phyloP scores from a whole-genome alignment of 2,888 invertebrate species.

The Diachrysia chrysitis region DNA sequence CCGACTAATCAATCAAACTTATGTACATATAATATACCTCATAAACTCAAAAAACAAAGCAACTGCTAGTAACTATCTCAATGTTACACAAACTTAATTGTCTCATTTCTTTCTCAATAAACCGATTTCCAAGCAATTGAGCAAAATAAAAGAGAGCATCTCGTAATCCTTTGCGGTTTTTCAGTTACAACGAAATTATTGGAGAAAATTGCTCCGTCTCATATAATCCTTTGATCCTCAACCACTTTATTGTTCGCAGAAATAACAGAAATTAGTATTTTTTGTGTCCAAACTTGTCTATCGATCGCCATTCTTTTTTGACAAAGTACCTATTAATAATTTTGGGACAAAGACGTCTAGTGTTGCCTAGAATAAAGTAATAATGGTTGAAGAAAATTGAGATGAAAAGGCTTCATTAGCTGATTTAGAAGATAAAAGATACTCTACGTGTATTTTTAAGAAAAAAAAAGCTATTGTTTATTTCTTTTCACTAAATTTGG shows the following conservation, averaged over 20 bases:
- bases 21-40: background rate
- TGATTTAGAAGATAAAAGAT: background rate
- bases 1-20: background rate
- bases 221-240: conserved; percentile 47
- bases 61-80: conserved; percentile 1
- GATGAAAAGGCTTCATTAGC: conserved; percentile 3
- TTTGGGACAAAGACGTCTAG: conserved; percentile 12
- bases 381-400: background rate
- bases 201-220: conserved; percentile 29
- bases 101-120: conserved; percentile 36
- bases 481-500: background rate
- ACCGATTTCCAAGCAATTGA: conserved; percentile 45
- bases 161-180: conserved; percentile 25
- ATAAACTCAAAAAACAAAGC: background rate
- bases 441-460: background rate
- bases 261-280: conserved; percentile 35
- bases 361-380: background rate
- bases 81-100: conserved; percentile 18
- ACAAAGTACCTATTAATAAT: conserved; percentile 11
- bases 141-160: conserved; percentile 31
- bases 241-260: conserved; percentile 23
- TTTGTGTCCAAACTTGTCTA: conserved; percentile 27
- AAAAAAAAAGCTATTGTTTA: background rate
- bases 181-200: conserved; percentile 43
- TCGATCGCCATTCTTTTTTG: conserved; percentile 14